phyloP scores from a whole-genome alignment of 2,113 vertebrate genomes.

The Oryzias javanicus region DNA sequence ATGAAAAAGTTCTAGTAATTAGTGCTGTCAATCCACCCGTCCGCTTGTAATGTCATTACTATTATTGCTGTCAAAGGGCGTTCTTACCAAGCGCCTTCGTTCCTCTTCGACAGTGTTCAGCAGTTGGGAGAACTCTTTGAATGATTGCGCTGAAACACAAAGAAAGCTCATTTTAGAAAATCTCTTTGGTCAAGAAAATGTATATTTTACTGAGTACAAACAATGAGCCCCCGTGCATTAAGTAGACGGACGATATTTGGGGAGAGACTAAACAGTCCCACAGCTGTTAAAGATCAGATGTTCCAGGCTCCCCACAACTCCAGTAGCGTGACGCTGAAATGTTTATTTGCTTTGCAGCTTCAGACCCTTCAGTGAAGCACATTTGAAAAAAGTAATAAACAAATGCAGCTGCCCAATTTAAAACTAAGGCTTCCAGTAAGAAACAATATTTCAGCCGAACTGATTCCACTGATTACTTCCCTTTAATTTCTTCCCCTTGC shows the following conservation, averaged over 20 bases:
- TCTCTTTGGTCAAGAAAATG: slow-evolving; percentile 16
- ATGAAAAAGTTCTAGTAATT: neutral
- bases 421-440: slow-evolving; percentile 51
- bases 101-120: slow-evolving; percentile 94
- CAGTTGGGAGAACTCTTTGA: slow-evolving; percentile 95
- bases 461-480: slow-evolving; percentile 49
- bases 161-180: slow-evolving; percentile 8
- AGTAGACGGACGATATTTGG: slow-evolving; percentile 16
- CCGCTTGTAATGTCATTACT: neutral
- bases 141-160: slow-evolving; percentile 86
- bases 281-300: slow-evolving; percentile 58
- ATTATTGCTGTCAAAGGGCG: slow-evolving; percentile 2
- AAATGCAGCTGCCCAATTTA: slow-evolving; percentile 64
- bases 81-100: slow-evolving; percentile 89
- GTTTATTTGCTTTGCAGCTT: slow-evolving; percentile 54
- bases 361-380: slow-evolving; percentile 43
- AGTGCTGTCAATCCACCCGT: neutral
- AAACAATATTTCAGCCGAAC: slow-evolving; percentile 58
- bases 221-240: slow-evolving; percentile 4
- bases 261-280: neutral
- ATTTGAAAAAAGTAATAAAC: slow-evolving; percentile 66
- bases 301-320: slow-evolving; percentile 34
- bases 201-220: neutral
- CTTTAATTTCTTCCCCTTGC: slow-evolving; percentile 43
- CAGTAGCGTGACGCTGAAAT: slow-evolving; percentile 49